A percentile compares a stretch with the other conserved stretches of the same genome.
These are phyloP conservation scores for Lottia gigantea DNA, from an alignment of 2,888 invertebrate genomes.

Conservation along the genomic window DNA sequence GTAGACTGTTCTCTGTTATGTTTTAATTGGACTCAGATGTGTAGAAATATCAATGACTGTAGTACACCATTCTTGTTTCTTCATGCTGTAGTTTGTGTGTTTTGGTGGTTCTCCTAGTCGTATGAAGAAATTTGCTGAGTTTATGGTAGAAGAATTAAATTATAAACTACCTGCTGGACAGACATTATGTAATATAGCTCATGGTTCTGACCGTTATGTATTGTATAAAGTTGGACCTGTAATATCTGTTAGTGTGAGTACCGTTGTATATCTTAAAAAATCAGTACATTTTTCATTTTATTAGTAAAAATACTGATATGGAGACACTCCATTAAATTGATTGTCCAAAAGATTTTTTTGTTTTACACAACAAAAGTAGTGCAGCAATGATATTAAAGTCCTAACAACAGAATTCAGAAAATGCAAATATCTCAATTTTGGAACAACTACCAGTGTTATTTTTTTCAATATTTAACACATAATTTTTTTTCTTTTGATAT, in stretches of 20 bases:
- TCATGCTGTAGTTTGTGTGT: slow-evolving; percentile 83
- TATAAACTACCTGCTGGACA: slow-evolving; percentile 49
- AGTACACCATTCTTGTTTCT: too few species aligned
- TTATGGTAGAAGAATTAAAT: slow-evolving; percentile 87
- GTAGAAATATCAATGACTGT: too few species aligned
- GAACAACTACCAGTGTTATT: too few species aligned
- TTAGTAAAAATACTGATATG: background rate
- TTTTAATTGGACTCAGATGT: too few species aligned
- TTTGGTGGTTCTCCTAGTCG: slow-evolving; percentile 96
- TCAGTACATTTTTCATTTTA: background rate
- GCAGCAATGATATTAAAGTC: too few species aligned
- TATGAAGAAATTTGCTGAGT: slow-evolving; percentile 92
- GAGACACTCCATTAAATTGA: background rate
- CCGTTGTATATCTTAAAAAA: background rate
- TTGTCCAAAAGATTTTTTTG: too few species aligned
- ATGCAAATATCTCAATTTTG: too few species aligned
- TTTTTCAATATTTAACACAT: too few species aligned
- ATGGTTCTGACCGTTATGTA: slow-evolving; percentile 86
- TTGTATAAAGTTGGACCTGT: slow-evolving; percentile 96
- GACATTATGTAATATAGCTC: slow-evolving; percentile 82
- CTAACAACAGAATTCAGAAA: too few species aligned
- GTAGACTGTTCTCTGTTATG: too few species aligned
- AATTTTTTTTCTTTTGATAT: too few species aligned
- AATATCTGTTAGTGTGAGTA: slow-evolving; percentile 77
- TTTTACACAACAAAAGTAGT: too few species aligned